Evolutionary conservation across 2,888 invertebrate genomes (phyloP), one percentile per base, ranked within the genome.

Genomic region (Andrena marginata): DNA sequence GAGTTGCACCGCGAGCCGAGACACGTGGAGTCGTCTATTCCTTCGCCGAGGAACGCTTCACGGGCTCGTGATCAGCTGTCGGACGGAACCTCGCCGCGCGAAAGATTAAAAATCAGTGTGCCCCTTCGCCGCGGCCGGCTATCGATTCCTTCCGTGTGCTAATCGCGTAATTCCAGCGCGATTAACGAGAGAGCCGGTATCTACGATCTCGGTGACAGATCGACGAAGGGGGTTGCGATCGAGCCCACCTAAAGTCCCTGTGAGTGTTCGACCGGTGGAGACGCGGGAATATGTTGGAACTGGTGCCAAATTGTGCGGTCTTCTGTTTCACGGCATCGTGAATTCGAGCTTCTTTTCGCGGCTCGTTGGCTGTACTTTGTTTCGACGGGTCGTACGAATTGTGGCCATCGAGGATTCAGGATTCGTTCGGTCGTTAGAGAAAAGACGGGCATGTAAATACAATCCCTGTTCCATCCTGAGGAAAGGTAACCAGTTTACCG

Each of bases 1-100:
- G 89, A 89, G 91, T 88, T 85, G 88, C 87, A 86, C 72, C 89
- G 89, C 86, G 84, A 80, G 82, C 83, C 85, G 85, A 87, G 90
- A 85, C 92, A 92, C 91, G 92, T 92, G 92, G 92, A 91, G 91
- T 91, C 89, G 90, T 86, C 88, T 85, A 83, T 84, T 77, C 85
- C 81, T 65, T 77, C 87, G 86, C 65, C 76, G 80, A 70, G 77
- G 82, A 85, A 85, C 56, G 77, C 84, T 84, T 77, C 82, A 75
- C 82, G 86, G 35, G 72, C 75, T 71, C 56, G n/a, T 56, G 64
- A 65, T 29, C 56, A 2, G 26, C 29, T 51, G 29, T 51, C 67
- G 7, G 16, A 0, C 10, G 69, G 26, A 48, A 59, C 20, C 3
- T 42, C 10, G 29, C 2, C 56, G 42, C 56, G 56, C 42, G 69